Base-by-base conservation (phyloP, 2,113 vertebrate species). In the Andinoacara biseriatus region DNA sequence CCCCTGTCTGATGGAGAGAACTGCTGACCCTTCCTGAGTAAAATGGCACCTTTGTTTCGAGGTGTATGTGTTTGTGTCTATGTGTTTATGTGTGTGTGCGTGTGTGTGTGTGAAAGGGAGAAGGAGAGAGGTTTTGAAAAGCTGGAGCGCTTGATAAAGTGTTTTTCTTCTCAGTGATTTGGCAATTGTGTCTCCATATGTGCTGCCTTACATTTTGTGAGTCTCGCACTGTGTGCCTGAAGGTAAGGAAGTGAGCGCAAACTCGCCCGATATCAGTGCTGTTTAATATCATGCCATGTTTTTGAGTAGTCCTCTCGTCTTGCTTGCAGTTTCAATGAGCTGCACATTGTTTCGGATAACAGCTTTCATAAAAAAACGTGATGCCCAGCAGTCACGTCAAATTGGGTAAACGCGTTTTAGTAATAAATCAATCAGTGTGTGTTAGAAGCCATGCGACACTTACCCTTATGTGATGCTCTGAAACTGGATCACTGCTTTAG, bases 1-100 rank as follows among this genome's bases (percentile, higher is more conserved):
- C 89, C 90, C 89, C 93, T 93, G 95, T 96, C 94, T 96, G 95
- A 96, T 95, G 93, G 92, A 94, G 93, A 93, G 93, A 95, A 94
- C 95, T 95, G 94, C 95, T 96, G 94, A 96, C 95, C 95, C 95
- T 95, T 95, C 94, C 94, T 94, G 93, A 94, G 92, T 92, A 95
- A 96, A 96, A 96, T 95, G 93, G 93, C 92, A 96, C 95, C 95
- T 96, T 96, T 96, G 95, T 96, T 95, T 93, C 67, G 91, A 95
- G 91, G 92, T 95, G 94, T 94, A 88, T 93, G 91, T 94, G 92
- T 95, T 86, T 95, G 91, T 94, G 91, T 83, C 85, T 84, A 78
- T 92, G 91, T 90, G 92, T 90, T 87, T 90, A 81, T 87, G 49
- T 52, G 49, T 72, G 83, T 88, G 82, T 91, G 90, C 46, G 85